Conservation (phyloP, 2,797 vertebrate species). For the Varecia variegata region DNA sequence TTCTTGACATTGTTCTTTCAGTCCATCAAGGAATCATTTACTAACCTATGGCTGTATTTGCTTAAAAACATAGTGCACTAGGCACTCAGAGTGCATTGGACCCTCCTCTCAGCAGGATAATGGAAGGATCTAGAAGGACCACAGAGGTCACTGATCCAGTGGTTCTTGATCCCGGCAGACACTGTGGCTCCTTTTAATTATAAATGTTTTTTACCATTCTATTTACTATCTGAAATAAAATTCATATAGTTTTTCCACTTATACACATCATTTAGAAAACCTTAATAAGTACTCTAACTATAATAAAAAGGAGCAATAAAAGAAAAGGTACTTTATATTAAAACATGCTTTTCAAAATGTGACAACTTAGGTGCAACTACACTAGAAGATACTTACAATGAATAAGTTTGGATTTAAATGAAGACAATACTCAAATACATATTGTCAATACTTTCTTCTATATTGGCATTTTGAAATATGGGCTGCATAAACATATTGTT, state of each 20-base stretch:
- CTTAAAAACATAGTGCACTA: background rate
- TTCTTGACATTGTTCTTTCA: constrained; percentile 28
- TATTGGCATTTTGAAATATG: background rate
- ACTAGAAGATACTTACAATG: background rate
- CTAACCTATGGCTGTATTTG: background rate
- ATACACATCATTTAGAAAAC: background rate
- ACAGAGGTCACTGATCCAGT: background rate
- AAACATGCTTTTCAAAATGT: background rate
- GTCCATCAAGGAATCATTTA: constrained; percentile 13
- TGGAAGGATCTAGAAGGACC: background rate
- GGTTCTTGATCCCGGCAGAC: background rate
- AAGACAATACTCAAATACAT: background rate
- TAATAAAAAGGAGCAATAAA: background rate
- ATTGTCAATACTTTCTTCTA: background rate
- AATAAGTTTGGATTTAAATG: background rate
- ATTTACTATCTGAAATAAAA: constrained; percentile 33
- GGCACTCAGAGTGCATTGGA: background rate
- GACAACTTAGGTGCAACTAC: background rate
- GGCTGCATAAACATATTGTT: background rate
- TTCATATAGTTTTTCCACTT: background rate
- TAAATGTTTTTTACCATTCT: background rate
- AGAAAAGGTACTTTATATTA: background rate
- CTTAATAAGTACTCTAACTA: background rate
- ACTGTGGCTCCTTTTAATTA: background rate
- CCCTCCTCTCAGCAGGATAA: background rate